Conservation (phyloP, 2,797 vertebrate species). For the Melanotaenia nigrans region DNA sequence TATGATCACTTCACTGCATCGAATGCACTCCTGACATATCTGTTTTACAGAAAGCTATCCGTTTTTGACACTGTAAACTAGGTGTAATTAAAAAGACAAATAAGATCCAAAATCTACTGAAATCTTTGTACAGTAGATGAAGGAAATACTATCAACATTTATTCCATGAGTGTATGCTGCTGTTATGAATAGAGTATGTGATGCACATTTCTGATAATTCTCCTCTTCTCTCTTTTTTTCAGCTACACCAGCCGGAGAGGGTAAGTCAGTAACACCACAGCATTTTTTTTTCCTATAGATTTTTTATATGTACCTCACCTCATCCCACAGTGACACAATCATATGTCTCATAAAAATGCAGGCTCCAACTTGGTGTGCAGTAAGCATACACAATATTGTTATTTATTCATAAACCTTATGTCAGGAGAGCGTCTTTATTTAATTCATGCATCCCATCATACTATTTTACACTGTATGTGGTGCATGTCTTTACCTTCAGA, state of each 20-base stretch:
- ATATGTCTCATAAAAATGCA: constrained; percentile 17
- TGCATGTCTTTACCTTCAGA: constrained; percentile 13
- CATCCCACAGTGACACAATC: constrained; percentile 42
- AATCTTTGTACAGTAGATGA: background rate
- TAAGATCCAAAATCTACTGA: background rate
- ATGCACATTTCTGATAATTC: constrained; percentile 33
- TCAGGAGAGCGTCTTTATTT: constrained; percentile 9
- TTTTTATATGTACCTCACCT: constrained; percentile 46
- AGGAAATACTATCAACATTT: background rate
- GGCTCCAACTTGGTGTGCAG: constrained; percentile 2
- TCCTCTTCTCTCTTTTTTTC: constrained; percentile 50
- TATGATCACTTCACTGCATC: constrained; percentile 14
- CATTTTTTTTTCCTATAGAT: constrained; percentile 36
- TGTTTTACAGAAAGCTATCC: constrained; percentile 14
- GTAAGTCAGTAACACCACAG: constrained; percentile 64
- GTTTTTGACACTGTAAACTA: constrained; percentile 16
- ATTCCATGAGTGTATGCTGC: background rate
- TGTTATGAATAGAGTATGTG: background rate
- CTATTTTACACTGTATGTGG: background rate
- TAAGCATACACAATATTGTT: constrained; percentile 7
- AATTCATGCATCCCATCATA: constrained; percentile 10
- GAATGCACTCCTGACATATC: constrained; percentile 26
- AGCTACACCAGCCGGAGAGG: constrained; percentile 65
- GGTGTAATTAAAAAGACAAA: background rate
- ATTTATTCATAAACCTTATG: constrained; percentile 8